Evolutionary conservation across 1,140 invertebrate genomes (phyloP).

Genomic region (Megalonaias nervosa): DNA sequence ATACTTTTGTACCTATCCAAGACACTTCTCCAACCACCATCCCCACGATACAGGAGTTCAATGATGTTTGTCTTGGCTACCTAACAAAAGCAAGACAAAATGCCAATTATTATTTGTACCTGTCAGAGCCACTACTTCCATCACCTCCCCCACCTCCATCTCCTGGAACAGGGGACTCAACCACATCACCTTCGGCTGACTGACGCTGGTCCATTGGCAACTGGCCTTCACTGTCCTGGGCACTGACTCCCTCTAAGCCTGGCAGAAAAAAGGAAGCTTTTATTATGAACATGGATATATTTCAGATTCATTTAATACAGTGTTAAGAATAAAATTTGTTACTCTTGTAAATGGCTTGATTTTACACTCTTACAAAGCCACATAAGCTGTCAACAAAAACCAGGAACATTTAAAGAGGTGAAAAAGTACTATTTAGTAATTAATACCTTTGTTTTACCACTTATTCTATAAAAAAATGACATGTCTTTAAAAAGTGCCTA

Average conservation of each 20-base stretch:
- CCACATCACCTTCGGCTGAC: constrained; percentile 57
- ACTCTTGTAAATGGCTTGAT: constrained; percentile 5
- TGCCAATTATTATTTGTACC: constrained; percentile 25
- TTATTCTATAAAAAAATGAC: not conserved
- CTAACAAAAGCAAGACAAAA: too few species aligned
- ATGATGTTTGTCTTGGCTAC: too few species aligned
- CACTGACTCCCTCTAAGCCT: constrained; percentile 19
- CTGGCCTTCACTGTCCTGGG: constrained; percentile 1
- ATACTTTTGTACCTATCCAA: too few species aligned
- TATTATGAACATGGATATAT: not conserved
- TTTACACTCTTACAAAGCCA: constrained; percentile 24
- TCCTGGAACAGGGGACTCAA: constrained; percentile 52
- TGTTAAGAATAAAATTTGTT: not conserved
- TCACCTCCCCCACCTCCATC: constrained; percentile 58
- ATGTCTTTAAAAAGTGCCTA: not conserved
- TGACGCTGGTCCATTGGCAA: constrained; percentile 49
- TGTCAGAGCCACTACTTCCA: constrained; percentile 55
- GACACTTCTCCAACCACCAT: too few species aligned
- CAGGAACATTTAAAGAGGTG: not conserved
- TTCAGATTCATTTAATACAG: not conserved
- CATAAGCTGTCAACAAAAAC: not conserved
- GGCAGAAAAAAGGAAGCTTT: not conserved
- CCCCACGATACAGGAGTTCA: too few species aligned
- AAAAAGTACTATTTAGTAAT: not conserved
- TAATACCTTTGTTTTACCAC: not conserved